A percentile compares a stretch with the other conserved stretches of the same genome.
Conservation (phyloP, 2,888 invertebrate species). For the Sinohyriopsis cumingii region DNA sequence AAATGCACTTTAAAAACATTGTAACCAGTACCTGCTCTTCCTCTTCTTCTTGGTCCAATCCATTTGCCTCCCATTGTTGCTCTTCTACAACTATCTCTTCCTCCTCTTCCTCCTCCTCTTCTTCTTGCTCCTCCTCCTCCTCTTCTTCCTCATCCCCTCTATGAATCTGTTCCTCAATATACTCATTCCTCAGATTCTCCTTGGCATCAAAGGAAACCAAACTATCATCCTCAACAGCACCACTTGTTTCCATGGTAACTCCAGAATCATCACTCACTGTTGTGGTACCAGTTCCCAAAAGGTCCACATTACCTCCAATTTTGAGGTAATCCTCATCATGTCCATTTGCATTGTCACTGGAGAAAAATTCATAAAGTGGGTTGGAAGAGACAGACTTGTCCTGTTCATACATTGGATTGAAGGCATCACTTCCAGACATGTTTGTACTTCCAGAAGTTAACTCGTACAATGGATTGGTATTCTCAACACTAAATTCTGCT, state of each 20-base stretch:
- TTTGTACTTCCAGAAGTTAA: constrained; percentile 16
- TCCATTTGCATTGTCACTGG: constrained; percentile 35
- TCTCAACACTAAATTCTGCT: constrained; percentile 6
- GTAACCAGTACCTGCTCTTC: not conserved
- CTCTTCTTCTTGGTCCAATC: not conserved
- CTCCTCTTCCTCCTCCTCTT: constrained; percentile 2
- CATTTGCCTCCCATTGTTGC: constrained; percentile 1
- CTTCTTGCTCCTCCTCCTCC: constrained; percentile 6
- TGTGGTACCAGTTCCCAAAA: constrained; percentile 21
- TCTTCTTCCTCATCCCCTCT: constrained; percentile 10
- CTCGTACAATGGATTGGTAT: constrained; percentile 48
- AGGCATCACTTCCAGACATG: constrained; percentile 11
- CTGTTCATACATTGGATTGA: constrained; percentile 32
- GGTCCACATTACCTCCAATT: constrained; percentile 32
- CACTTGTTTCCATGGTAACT: constrained; percentile 34
- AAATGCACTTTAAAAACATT: not conserved
- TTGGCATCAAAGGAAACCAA: constrained; percentile 8
- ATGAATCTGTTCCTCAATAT: constrained; percentile 1
- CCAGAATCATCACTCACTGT: constrained; percentile 37
- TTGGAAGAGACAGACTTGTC: constrained; percentile 33
- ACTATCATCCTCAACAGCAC: constrained; percentile 8
- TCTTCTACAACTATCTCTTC: constrained; percentile 2
- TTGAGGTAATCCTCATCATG: constrained; percentile 26
- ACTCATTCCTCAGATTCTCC: constrained; percentile 4
- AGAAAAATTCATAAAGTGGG: constrained; percentile 45